Conservation (phyloP, 1,140 invertebrate species). For the Pachypeltis micranthus region DNA sequence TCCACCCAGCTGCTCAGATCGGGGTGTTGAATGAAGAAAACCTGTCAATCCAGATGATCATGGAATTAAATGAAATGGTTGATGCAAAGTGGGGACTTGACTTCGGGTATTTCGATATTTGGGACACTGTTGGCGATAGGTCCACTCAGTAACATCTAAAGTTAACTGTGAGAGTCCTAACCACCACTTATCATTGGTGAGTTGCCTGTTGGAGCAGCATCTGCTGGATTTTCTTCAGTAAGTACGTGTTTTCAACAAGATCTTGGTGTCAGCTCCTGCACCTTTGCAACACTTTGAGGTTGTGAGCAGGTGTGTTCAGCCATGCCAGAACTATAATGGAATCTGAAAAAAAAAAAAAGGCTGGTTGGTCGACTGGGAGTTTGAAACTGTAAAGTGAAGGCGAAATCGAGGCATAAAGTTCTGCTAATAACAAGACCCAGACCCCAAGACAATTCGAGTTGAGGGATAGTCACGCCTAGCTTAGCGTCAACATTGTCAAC, state of each 20-base stretch:
- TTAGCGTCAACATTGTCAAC: no score
- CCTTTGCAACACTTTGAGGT: slow-evolving; percentile 29
- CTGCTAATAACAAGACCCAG: slow-evolving; percentile 28
- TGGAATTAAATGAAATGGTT: not conserved
- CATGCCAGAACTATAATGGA: slow-evolving; percentile 20
- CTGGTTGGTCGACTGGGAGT: not conserved
- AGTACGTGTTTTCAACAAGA: slow-evolving; percentile 35
- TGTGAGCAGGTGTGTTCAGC: slow-evolving; percentile 23
- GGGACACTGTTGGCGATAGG: no score
- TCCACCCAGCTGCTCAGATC: no score
- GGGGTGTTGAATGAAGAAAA: no score
- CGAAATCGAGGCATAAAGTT: slow-evolving; percentile 16
- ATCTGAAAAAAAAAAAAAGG: slow-evolving; percentile 26
- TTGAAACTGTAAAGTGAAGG: not conserved
- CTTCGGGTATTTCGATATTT: no score
- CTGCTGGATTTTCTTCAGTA: slow-evolving; percentile 35
- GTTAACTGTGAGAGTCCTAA: slow-evolving; percentile 13
- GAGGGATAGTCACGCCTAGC: slow-evolving; percentile 31
- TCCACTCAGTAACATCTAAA: not conserved
- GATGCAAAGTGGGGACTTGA: not conserved
- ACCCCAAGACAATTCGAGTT: slow-evolving; percentile 33
- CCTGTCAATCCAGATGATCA: not conserved
- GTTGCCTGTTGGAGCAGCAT: slow-evolving; percentile 34
- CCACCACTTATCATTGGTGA: slow-evolving; percentile 25
- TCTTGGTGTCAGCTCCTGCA: slow-evolving; percentile 26